Evolutionary conservation across 1,140 invertebrate genomes (phyloP).

Genomic region (Eubasilissa regina): DNA sequence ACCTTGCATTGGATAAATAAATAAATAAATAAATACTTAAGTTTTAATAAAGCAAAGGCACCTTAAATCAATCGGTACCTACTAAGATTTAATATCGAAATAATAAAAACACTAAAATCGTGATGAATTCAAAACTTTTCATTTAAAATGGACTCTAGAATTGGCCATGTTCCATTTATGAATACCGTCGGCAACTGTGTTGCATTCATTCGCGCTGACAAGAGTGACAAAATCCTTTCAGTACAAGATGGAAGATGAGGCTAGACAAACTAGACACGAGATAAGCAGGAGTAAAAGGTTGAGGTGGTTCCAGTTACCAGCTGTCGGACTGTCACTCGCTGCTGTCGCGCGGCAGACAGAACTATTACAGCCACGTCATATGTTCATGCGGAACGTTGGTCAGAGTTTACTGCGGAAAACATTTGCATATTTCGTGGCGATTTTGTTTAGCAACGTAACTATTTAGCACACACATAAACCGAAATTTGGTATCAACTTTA

Average conservation of each 20-base stretch:
- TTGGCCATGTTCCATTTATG: neutral
- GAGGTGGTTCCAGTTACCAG: neutral
- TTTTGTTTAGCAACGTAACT: neutral
- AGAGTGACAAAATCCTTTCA: neutral
- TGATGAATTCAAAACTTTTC: no score
- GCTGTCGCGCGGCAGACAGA: slow-evolving; percentile 4
- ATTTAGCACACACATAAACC: no score
- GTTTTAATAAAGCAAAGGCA: no score
- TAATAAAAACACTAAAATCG: no score
- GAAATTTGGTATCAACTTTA: no score
- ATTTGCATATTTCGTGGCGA: neutral
- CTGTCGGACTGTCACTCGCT: slow-evolving; percentile 15
- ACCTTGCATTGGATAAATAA: no score
- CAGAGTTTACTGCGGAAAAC: neutral
- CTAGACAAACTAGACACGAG: neutral
- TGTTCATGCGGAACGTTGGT: neutral
- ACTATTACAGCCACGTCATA: slow-evolving; percentile 23
- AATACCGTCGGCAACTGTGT: neutral
- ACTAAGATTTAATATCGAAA: no score
- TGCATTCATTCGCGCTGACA: neutral
- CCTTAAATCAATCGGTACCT: no score
- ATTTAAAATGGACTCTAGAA: no score
- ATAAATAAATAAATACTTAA: no score
- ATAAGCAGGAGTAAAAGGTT: neutral
- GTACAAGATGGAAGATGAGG: neutral